Evolutionary conservation across 2,888 invertebrate genomes (phyloP), one percentile per base, ranked within the genome.

Genomic region (Acanthopleura granulata): DNA sequence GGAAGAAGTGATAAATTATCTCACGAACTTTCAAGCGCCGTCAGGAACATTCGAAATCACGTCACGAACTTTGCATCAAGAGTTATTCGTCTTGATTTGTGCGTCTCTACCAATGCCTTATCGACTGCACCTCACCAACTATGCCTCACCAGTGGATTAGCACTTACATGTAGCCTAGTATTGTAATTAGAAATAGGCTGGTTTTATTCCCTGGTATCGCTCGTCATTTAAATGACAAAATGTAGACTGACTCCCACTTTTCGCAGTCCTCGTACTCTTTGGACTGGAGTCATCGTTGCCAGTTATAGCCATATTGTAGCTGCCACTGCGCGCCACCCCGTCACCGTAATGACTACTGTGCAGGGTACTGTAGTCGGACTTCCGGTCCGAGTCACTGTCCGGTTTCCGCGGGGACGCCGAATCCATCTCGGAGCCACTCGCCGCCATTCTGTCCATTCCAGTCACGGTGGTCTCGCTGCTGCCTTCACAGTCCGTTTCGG

Each of bases 231-330:
- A 12, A 12, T 57, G 57, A 57, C 57, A n/a, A 57, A 57, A 57
- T 57, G 57, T 57, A 18, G 18, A 22, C 57, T 18, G 22, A n/a
- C 6, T 12, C 3, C n/a, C 18, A 12, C 57, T 57, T 18, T 3
- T 57, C 12, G n/a, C 4, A 22, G 22, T 57, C 3, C 22, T 57
- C n/a, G 18, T 12, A 18, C 18, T 22, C 57, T 57, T 57, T 6
- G 57, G 12, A 22, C 22, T 66, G 25, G 29, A 27, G 22, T 66
- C 66, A 16, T 66, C 66, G 25, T 66, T 27, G 29, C 29, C 16
- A 27, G 4, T 27, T 27, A 66, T 66, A 22, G 66, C 66, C 25
- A 66, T 18, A 25, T 66, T 66, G 25, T 66, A 66, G 25, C 66
- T 66, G 25, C 66, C 66, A 66, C 66, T 22, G 27, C 66, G 66